Evolutionary conservation across 1,140 invertebrate species (phyloP).

Genomic region (Sarcophaga peregrina): DNA sequence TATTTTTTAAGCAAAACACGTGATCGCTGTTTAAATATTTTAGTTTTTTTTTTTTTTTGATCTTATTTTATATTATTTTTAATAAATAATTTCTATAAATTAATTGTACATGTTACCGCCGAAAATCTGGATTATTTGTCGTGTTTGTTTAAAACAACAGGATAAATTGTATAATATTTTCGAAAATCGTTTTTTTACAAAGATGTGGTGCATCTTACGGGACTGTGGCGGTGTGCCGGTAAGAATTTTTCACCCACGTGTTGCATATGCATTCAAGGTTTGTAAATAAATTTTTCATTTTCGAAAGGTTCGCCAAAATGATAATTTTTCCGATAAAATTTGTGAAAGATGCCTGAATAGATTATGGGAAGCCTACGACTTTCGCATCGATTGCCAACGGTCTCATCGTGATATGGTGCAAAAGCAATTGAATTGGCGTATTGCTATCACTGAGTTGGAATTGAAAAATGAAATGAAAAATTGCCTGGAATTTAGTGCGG

Average conservation of each 20-base stretch:
- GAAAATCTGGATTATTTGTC: slow-evolving; percentile 21
- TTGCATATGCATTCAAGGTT: background rate
- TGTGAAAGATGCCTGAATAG: background rate
- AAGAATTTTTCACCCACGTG: background rate
- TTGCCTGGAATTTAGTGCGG: background rate
- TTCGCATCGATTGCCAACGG: slow-evolving; percentile 26
- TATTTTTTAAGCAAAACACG: too few species aligned
- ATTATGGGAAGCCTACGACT: background rate
- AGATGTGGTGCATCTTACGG: background rate
- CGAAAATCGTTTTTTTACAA: slow-evolving; percentile 14
- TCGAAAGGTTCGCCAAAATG: background rate
- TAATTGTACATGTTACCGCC: background rate
- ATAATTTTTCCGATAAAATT: slow-evolving; percentile 14
- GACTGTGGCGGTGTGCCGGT: slow-evolving; percentile 9
- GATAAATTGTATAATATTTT: slow-evolving; percentile 40
- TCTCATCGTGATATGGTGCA: background rate
- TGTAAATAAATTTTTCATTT: background rate
- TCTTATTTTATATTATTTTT: background rate
- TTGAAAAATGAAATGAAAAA: background rate
- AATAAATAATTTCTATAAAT: background rate
- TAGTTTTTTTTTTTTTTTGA: too few species aligned
- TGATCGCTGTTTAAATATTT: too few species aligned
- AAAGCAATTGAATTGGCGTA: background rate
- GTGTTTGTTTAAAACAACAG: slow-evolving; percentile 38
- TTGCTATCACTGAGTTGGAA: background rate